These are phyloP conservation scores for Amitus sp. DNA, from an alignment of 2,888 invertebrate genomes.

Conservation along the genomic window DNA sequence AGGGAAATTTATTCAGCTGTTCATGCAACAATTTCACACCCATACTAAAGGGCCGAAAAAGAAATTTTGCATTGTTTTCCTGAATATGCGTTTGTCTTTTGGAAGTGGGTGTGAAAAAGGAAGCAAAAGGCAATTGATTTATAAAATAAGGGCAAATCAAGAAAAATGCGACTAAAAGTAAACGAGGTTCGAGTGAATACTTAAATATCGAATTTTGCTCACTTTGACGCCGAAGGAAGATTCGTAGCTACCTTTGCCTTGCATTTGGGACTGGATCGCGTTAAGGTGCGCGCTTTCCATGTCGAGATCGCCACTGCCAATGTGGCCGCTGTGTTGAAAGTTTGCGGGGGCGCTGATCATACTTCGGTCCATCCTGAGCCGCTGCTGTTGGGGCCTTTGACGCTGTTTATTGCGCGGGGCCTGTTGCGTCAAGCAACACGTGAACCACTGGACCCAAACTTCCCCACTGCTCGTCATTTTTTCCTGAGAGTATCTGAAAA, in stretches of 20 bases:
- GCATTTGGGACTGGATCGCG: conserved; percentile 93
- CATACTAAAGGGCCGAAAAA: no score
- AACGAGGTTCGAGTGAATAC: no score
- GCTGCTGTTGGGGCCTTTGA: conserved; percentile 65
- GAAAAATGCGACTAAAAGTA: no score
- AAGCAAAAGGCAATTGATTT: no score
- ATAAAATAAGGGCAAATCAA: no score
- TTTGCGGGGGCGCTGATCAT: conserved; percentile 97
- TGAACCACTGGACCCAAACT: conserved; percentile 92
- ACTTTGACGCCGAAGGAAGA: conserved; percentile 74
- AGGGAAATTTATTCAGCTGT: no score
- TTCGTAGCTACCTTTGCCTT: conserved; percentile 95
- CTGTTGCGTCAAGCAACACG: conserved; percentile 87
- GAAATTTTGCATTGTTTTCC: no score
- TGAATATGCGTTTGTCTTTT: no score
- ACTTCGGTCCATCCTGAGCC: conserved; percentile 86
- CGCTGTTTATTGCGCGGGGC: conserved; percentile 64
- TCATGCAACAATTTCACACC: no score
- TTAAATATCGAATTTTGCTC: no score
- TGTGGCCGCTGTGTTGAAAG: conserved; percentile 93
- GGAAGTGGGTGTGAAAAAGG: no score
- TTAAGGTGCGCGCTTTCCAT: conserved; percentile 84
- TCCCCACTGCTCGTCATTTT: conserved; percentile 81
- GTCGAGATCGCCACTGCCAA: conserved; percentile 90
- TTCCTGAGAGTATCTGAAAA: not conserved